phyloP scores from a whole-genome alignment of 2,113 vertebrate species.

The Phrynosoma blainvillii region DNA sequence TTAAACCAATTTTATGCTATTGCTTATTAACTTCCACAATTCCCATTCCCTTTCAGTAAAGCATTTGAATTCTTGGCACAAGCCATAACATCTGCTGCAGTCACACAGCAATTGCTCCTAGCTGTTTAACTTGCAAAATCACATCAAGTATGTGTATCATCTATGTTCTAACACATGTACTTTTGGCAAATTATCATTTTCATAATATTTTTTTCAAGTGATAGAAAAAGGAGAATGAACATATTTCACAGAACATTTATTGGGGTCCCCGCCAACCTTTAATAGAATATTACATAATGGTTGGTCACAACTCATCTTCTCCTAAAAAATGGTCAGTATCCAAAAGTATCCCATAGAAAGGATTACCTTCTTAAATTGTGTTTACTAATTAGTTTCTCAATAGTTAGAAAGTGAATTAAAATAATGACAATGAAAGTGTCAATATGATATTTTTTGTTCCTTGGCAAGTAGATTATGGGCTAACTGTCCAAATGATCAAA shows the following conservation, averaged over 20 bases:
- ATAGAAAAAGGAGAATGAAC: neutral
- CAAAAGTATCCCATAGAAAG: neutral
- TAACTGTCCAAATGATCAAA: neutral
- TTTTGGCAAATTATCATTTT: neutral
- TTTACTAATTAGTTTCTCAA: neutral
- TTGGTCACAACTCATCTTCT: neutral
- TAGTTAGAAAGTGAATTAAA: neutral
- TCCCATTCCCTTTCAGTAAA: neutral
- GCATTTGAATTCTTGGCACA: neutral
- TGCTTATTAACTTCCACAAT: neutral
- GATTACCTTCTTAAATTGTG: neutral
- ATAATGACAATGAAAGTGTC: neutral
- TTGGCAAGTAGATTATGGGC: neutral
- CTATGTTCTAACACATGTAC: neutral
- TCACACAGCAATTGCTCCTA: neutral
- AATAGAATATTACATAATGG: neutral
- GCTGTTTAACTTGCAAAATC: conserved; percentile 28
- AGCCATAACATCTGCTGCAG: neutral
- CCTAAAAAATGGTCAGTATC: neutral
- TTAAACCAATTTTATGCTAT: neutral
- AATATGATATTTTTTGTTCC: too few relatives aligned
- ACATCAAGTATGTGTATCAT: neutral
- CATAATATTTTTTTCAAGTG: neutral
- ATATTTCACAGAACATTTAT: conserved; percentile 6
- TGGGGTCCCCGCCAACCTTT: neutral